A percentile compares a stretch with the other conserved stretches of the same genome.
These are phyloP conservation scores for Taurulus bubalis DNA, from an alignment of 2,113 vertebrate species.

Conservation along the genomic window DNA sequence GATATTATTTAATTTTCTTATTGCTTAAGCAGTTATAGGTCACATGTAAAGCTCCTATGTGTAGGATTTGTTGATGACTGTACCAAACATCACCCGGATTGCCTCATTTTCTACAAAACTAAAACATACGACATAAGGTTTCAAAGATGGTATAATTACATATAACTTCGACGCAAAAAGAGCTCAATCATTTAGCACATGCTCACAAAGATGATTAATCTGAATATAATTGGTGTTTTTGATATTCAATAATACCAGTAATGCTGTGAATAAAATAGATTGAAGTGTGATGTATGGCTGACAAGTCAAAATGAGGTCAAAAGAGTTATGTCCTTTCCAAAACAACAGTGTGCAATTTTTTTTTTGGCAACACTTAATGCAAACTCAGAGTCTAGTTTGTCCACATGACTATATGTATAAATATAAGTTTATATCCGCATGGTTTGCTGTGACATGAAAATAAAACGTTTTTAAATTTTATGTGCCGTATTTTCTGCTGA, in stretches of 20 bases:
- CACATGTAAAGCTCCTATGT: constrained; percentile 9
- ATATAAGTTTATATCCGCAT: constrained; percentile 52
- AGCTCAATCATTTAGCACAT: constrained; percentile 1
- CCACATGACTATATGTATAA: constrained; percentile 43
- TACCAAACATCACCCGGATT: constrained; percentile 1
- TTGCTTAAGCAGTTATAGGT: neutral
- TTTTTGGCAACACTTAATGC: constrained; percentile 65
- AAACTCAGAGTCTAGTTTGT: constrained; percentile 41
- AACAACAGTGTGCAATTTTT: constrained; percentile 76
- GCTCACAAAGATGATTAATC: neutral
- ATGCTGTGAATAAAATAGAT: constrained; percentile 46
- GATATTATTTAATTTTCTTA: constrained; percentile 40
- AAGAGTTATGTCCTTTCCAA: constrained; percentile 25
- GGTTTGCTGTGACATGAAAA: constrained; percentile 67
- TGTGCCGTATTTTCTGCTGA: neutral
- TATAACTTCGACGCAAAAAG: constrained; percentile 9
- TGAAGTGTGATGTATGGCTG: neutral
- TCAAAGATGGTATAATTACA: neutral
- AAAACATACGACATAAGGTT: neutral
- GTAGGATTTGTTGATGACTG: constrained; percentile 13
- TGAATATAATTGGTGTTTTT: constrained; percentile 34
- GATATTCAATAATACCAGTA: constrained; percentile 47
- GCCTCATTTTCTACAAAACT: constrained; percentile 21
- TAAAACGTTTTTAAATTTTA: constrained; percentile 67
- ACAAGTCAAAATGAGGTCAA: constrained; percentile 17